Percentiles rank a stretch among this genome's conserved stretches.
Conservation (phyloP, 2,888 invertebrate genomes). For the Eupithecia pulchellata region DNA sequence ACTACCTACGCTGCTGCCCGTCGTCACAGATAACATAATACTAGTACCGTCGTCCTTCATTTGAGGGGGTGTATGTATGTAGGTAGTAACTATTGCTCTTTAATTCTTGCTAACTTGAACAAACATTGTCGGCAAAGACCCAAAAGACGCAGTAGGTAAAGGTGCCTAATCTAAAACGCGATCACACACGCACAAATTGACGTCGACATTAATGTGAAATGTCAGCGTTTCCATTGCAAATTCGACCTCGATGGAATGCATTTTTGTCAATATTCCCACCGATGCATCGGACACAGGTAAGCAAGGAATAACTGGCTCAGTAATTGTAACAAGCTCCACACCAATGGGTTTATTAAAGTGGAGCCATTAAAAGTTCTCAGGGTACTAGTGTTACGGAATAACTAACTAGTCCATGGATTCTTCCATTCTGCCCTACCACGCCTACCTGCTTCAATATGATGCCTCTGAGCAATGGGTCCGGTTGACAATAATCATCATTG, state of each 20-base stretch:
- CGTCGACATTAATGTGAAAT: constrained; percentile 27
- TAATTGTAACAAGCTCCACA: background rate
- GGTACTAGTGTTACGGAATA: no score
- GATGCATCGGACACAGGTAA: constrained; percentile 23
- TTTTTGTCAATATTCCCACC: constrained; percentile 46
- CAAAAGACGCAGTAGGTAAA: constrained; percentile 8
- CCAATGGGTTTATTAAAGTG: background rate
- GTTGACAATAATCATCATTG: no score
- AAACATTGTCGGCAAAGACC: background rate
- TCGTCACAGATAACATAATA: no score
- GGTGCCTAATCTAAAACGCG: constrained; percentile 20
- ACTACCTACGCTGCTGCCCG: background rate
- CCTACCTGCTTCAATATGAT: no score
- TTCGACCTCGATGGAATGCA: constrained; percentile 43
- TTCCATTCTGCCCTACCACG: no score
- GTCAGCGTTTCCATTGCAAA: constrained; percentile 32
- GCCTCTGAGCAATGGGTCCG: no score
- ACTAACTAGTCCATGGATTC: no score
- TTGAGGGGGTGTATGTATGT: background rate
- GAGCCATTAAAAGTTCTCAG: background rate
- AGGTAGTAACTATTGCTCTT: background rate
- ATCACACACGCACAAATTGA: constrained; percentile 23
- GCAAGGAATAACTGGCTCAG: background rate
- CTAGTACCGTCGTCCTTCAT: background rate
- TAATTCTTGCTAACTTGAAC: background rate